Conservation (phyloP, 2,888 invertebrate species). For the Prosapia bicincta region DNA sequence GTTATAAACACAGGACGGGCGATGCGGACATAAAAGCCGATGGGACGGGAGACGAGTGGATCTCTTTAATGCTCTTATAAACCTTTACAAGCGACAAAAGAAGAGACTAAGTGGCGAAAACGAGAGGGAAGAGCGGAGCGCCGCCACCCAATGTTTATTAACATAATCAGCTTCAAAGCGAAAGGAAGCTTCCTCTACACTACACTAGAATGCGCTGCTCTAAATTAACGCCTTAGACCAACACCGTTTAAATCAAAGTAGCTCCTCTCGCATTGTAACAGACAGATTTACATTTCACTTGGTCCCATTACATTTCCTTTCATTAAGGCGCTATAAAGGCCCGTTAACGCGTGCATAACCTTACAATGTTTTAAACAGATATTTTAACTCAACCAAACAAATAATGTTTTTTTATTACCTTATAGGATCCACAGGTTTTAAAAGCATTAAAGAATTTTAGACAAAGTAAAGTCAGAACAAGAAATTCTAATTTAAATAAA, state of each 20-base stretch:
- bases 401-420: too few relatives aligned
- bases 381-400: too few relatives aligned
- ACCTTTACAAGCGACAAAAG: constrained; percentile 1
- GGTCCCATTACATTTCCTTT: too few relatives aligned
- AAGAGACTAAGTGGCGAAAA: background rate
- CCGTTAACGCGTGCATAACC: too few relatives aligned
- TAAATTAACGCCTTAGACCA: constrained; percentile 6
- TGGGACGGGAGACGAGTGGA: background rate
- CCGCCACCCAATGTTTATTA: constrained; percentile 8
- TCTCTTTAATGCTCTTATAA: background rate
- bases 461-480: too few relatives aligned
- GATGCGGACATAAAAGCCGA: background rate
- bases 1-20: background rate
- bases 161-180: constrained; percentile 13
- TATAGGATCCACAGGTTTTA: too few relatives aligned
- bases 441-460: too few relatives aligned
- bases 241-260: constrained; percentile 12
- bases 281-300: background rate
- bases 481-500: too few relatives aligned
- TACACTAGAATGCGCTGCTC: background rate
- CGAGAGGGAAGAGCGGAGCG: background rate
- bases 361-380: too few relatives aligned
- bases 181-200: constrained; percentile 1
- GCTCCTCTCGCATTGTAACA: background rate
- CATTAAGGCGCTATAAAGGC: too few relatives aligned